phyloP scores from a whole-genome alignment of 2,113 vertebrate species.

The Protobothrops flavoviridis region DNA sequence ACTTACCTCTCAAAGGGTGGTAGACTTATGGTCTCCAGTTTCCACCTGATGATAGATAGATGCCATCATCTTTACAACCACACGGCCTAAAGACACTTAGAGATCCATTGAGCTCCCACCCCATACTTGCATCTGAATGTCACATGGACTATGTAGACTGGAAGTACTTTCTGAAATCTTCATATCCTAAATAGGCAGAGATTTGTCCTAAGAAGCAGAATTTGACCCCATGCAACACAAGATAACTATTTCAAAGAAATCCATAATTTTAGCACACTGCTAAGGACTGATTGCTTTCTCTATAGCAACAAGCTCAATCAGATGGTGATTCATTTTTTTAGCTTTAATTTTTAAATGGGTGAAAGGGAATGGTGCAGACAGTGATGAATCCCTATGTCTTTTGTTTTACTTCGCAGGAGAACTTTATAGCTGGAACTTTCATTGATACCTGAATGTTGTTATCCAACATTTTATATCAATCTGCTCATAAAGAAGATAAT shows the following conservation, averaged over 20 bases:
- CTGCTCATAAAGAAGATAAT: background rate
- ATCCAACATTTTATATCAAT: background rate
- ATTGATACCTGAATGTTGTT: background rate
- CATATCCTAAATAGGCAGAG: background rate
- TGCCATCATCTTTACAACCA: slow-evolving; percentile 30
- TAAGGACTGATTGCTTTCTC: background rate
- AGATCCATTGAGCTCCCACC: background rate
- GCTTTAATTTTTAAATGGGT: background rate
- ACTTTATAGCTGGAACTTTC: background rate
- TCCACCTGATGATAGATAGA: slow-evolving; percentile 45
- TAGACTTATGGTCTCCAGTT: slow-evolving; percentile 39
- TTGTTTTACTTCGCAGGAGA: background rate
- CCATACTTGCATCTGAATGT: background rate
- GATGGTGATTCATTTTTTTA: background rate
- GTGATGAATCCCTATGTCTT: background rate
- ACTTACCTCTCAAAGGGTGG: slow-evolving; percentile 53
- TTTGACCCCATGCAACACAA: background rate
- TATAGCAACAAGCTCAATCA: background rate
- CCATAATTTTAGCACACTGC: background rate
- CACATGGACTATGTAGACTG: background rate
- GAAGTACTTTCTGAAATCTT: background rate
- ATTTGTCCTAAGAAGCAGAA: background rate
- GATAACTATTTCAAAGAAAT: background rate
- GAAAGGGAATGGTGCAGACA: background rate
- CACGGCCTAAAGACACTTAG: background rate